Conservation (phyloP, 2,888 invertebrate species). For the Ischnus inquisitorius region DNA sequence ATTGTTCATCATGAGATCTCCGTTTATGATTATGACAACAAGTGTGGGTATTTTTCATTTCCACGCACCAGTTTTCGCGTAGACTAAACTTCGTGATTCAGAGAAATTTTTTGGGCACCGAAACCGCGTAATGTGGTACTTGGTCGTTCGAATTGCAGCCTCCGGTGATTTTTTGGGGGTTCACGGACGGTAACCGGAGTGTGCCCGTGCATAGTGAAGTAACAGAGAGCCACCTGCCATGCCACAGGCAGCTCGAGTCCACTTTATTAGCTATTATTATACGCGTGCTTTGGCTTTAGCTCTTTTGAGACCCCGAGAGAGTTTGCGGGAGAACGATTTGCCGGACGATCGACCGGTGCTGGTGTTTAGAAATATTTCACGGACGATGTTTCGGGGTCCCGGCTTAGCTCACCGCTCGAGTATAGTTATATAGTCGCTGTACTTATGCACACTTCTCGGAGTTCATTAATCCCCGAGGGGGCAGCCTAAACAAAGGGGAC, state of each 20-base stretch:
- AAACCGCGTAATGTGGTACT: conserved; percentile 60
- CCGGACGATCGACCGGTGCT: conserved; percentile 68
- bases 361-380: conserved; percentile 84
- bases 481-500: conserved; percentile 81
- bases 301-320: conserved; percentile 53
- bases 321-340: conserved; percentile 61
- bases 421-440: conserved; percentile 50
- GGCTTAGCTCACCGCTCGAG: conserved; percentile 68
- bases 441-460: conserved; percentile 69
- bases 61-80: not conserved
- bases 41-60: not conserved
- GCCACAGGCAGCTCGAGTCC: conserved; percentile 79
- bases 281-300: conserved; percentile 78
- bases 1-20: conserved; percentile 5
- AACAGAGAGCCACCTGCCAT: conserved; percentile 79
- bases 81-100: conserved; percentile 8
- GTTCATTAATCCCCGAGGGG: conserved; percentile 80
- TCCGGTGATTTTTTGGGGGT: conserved; percentile 61
- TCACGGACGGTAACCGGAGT: conserved; percentile 76
- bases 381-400: conserved; percentile 71
- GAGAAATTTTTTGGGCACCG: conserved; percentile 8
- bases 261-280: conserved; percentile 85
- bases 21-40: not conserved
- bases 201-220: conserved; percentile 72
- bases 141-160: conserved; percentile 55